Percentiles rank a stretch among this genome's conserved stretches.
These are phyloP conservation scores for Metallyticus violacea DNA, from an alignment of 2,888 invertebrate genomes.

Conservation along the genomic window DNA sequence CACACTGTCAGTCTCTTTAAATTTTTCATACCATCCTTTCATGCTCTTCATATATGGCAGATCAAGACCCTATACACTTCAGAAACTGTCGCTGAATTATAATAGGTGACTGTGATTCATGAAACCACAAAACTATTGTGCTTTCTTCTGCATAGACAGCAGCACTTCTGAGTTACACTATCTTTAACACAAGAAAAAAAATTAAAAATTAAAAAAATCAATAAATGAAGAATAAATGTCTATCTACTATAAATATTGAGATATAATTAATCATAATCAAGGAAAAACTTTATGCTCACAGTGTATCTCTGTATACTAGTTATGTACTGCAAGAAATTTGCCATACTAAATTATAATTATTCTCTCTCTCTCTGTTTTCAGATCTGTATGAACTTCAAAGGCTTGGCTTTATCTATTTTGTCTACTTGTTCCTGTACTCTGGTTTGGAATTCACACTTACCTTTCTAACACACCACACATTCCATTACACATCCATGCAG, in stretches of 20 bases:
- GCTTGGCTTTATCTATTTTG: slow-evolving; percentile 77
- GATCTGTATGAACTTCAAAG: slow-evolving; percentile 64
- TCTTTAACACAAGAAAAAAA: too few species aligned
- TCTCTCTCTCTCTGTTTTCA: slow-evolving; percentile 40
- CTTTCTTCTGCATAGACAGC: too few species aligned
- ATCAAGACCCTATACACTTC: too few species aligned
- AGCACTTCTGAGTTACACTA: too few species aligned
- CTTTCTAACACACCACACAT: slow-evolving; percentile 90
- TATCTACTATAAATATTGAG: not conserved
- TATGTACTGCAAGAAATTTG: not conserved
- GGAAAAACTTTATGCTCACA: not conserved
- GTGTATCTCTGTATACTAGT: not conserved
- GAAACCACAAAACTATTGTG: too few species aligned
- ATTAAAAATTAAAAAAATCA: not conserved
- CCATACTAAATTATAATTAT: too few species aligned
- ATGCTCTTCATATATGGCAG: too few species aligned
- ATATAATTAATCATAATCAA: too few species aligned
- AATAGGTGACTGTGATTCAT: too few species aligned
- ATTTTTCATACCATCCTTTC: too few species aligned
- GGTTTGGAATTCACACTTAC: slow-evolving; percentile 97
- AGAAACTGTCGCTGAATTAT: too few species aligned
- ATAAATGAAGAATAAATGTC: not conserved
- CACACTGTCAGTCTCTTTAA: too few species aligned
- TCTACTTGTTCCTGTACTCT: slow-evolving; percentile 92
- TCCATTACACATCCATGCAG: slow-evolving; percentile 89